Evolutionary conservation across 2,113 vertebrate species (phyloP).

Genomic region (Eclectus roratus): DNA sequence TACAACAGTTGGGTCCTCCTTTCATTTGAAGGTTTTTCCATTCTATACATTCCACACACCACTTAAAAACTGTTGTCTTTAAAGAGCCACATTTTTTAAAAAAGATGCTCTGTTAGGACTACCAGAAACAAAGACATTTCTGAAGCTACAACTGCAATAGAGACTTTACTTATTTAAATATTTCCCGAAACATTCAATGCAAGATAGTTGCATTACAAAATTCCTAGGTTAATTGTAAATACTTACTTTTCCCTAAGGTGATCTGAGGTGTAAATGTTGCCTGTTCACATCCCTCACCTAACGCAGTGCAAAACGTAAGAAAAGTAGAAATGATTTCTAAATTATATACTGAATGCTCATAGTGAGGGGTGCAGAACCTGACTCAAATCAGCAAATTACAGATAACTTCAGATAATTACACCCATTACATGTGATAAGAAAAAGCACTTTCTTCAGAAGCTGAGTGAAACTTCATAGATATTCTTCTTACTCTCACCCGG

Average conservation of each 20-base stretch:
- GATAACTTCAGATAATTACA: not conserved
- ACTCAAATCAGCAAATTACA: not conserved
- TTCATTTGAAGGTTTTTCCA: not conserved
- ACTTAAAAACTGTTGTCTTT: not conserved
- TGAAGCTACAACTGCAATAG: not conserved
- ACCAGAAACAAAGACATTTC: not conserved
- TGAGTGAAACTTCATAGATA: not conserved
- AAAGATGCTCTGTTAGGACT: not conserved
- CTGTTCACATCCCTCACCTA: not conserved
- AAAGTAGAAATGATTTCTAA: not conserved
- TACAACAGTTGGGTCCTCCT: not conserved
- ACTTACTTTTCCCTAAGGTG: not conserved
- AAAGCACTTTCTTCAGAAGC: not conserved
- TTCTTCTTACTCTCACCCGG: conserved; percentile 72
- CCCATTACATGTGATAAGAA: not conserved
- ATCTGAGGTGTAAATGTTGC: not conserved
- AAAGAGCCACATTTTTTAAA: not conserved
- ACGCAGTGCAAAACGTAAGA: not conserved
- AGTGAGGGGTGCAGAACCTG: not conserved
- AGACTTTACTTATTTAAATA: not conserved
- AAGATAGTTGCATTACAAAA: not conserved
- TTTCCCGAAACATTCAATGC: not conserved
- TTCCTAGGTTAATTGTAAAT: not conserved
- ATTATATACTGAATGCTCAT: not conserved
- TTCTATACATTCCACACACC: not conserved